A percentile compares a stretch with the other conserved stretches of the same genome.
Evolutionary conservation across 1,140 invertebrate genomes (phyloP).

Genomic region (Brachionus rotundiformis): DNA sequence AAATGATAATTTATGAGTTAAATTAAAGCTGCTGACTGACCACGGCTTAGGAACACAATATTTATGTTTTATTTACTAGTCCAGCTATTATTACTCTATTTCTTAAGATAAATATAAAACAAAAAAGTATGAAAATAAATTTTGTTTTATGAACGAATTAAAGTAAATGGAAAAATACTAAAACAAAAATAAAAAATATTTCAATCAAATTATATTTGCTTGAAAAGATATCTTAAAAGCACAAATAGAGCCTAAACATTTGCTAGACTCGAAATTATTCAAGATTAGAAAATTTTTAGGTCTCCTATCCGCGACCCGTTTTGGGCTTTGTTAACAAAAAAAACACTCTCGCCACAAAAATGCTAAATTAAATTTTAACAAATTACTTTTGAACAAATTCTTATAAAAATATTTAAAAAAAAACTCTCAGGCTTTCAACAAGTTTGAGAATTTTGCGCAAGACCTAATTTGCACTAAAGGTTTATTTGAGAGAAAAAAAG

Average conservation of each 20-base stretch:
- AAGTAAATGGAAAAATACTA: not conserved
- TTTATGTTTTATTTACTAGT: slow-evolving; percentile 39
- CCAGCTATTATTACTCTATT: slow-evolving; percentile 8
- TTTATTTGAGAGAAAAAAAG: not conserved
- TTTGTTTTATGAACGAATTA: slow-evolving; percentile 12
- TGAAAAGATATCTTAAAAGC: slow-evolving; percentile 28
- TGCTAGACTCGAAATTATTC: not conserved
- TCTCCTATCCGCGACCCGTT: not conserved
- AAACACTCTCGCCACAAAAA: not conserved
- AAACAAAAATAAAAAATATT: not conserved
- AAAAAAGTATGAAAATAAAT: slow-evolving; percentile 17
- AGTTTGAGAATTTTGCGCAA: not conserved
- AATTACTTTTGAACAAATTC: not conserved
- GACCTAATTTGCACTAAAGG: not conserved
- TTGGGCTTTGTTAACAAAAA: not conserved
- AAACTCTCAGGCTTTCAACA: not conserved
- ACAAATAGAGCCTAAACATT: slow-evolving; percentile 27
- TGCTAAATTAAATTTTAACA: slow-evolving; percentile 20
- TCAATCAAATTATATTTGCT: slow-evolving; percentile 26
- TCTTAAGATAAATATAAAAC: slow-evolving; percentile 36
- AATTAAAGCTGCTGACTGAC: slow-evolving; percentile 20
- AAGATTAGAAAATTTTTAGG: not conserved
- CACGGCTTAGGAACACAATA: slow-evolving; percentile 1
- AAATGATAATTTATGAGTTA: slow-evolving; percentile 37
- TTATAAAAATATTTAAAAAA: not conserved